Evolutionary conservation across 2,113 vertebrate genomes (phyloP).

Genomic region (Penelope pileata): DNA sequence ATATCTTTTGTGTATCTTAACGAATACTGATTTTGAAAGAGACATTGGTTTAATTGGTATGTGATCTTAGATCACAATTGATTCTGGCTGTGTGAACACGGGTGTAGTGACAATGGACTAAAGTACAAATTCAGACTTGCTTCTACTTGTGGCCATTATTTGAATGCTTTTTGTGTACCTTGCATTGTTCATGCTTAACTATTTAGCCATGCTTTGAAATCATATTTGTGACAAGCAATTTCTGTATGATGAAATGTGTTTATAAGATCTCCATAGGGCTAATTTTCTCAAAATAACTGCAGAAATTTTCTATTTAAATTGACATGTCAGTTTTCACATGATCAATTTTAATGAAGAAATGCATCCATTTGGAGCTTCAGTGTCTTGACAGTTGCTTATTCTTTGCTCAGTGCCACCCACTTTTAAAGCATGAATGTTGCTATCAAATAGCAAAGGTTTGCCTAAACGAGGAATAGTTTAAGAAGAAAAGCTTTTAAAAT

Average conservation of each 20-base stretch:
- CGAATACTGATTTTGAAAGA: neutral
- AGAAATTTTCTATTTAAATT: constrained; percentile 21
- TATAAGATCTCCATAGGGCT: neutral
- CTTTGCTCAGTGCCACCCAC: neutral
- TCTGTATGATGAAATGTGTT: neutral
- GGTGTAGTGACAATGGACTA: neutral
- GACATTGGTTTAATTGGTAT: neutral
- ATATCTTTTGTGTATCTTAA: neutral
- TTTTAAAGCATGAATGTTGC: constrained; percentile 1
- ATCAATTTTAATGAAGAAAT: constrained; percentile 42
- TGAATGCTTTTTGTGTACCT: neutral
- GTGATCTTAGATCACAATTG: neutral
- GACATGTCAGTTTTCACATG: constrained; percentile 14
- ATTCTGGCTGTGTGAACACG: neutral
- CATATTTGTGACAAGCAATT: neutral
- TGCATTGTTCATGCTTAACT: neutral
- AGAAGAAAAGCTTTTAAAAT: neutral
- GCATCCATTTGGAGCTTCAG: neutral
- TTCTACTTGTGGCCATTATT: neutral
- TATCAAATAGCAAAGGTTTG: neutral
- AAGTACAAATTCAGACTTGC: neutral
- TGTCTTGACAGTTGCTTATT: neutral
- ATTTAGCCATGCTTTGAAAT: neutral
- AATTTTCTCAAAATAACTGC: constrained; percentile 31
- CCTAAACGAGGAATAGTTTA: neutral